Percentiles rank a stretch among this genome's conserved stretches.
Conservation (phyloP, 2,113 vertebrate species). For the Suricata suricatta region DNA sequence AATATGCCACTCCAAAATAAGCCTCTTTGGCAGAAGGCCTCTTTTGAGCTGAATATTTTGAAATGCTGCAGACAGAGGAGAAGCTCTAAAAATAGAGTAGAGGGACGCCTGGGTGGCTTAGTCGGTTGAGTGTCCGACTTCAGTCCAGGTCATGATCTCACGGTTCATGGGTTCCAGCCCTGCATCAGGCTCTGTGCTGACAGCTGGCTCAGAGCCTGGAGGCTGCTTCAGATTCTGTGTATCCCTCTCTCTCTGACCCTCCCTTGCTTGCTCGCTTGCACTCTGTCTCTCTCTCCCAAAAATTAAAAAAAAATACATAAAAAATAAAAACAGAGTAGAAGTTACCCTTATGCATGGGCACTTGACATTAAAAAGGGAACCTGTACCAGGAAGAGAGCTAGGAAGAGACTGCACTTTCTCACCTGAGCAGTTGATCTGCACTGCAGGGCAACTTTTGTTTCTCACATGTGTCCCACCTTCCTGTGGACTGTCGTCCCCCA, state of each 20-base stretch:
- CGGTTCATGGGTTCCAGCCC: too few species aligned
- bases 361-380: not conserved
- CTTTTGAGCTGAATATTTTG: not conserved
- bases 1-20: not conserved
- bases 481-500: not conserved
- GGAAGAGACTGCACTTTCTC: not conserved
- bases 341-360: not conserved
- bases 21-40: not conserved
- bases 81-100: not conserved
- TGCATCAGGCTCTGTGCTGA: too few species aligned
- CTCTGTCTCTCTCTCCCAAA: too few species aligned
- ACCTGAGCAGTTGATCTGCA: not conserved
- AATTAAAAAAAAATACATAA: too few species aligned
- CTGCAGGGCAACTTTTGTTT: not conserved
- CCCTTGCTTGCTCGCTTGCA: too few species aligned
- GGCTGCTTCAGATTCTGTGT: too few species aligned
- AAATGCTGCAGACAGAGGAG: not conserved
- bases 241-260: too few species aligned
- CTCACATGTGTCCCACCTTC: not conserved
- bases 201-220: too few species aligned
- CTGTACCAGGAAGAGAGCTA: not conserved
- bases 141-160: too few species aligned
- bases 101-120: not conserved
- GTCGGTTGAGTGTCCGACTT: too few species aligned
- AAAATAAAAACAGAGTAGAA: not conserved